Evolutionary conservation across 2,113 vertebrate genomes (phyloP).

Genomic region (Dromiciops gliroides): DNA sequence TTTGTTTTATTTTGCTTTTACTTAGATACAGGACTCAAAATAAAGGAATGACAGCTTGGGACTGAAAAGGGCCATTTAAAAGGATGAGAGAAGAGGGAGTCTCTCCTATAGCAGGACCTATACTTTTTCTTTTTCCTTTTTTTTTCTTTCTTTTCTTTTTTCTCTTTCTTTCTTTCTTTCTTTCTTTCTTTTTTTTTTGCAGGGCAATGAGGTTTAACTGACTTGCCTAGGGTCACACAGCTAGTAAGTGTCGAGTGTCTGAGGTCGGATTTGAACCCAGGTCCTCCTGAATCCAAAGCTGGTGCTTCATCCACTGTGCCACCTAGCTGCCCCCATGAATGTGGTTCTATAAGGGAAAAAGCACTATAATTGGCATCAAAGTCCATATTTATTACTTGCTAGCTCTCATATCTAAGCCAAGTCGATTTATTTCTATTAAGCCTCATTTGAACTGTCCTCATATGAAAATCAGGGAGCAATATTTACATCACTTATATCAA

Average conservation of each 20-base stretch:
- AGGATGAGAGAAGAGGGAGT: not conserved
- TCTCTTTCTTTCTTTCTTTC: no score
- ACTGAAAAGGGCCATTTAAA: not conserved
- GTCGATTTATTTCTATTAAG: not conserved
- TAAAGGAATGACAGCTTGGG: not conserved
- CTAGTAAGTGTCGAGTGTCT: no score
- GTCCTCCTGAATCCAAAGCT: no score
- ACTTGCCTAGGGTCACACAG: no score
- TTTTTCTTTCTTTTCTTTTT: no score
- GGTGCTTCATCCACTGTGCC: no score
- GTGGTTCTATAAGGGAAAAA: not conserved
- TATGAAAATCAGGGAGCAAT: not conserved
- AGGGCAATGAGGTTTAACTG: no score
- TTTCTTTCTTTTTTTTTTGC: no score
- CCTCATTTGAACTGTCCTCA: not conserved
- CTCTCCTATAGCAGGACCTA: not conserved
- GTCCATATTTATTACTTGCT: not conserved
- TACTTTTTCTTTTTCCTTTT: no score
- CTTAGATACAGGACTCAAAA: not conserved
- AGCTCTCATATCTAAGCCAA: not conserved
- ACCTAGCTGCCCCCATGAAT: no score
- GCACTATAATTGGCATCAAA: not conserved
- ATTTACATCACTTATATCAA: not conserved
- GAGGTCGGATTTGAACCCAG: no score
- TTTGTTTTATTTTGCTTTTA: not conserved